phyloP scores from a whole-genome alignment of 2,888 invertebrate species.

The Watsonalla binaria region DNA sequence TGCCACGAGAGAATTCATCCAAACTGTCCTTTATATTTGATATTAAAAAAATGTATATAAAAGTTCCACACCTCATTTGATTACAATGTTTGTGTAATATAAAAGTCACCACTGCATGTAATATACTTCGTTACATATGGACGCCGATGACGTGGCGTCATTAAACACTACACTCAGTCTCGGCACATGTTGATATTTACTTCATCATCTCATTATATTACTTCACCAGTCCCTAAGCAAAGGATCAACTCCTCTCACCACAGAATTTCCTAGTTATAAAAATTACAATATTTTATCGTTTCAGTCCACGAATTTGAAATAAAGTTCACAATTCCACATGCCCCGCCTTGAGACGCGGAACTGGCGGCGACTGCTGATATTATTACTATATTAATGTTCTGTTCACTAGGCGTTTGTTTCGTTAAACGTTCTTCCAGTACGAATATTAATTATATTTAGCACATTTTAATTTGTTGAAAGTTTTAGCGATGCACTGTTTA shows the following conservation, averaged over 20 bases:
- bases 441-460: slow-evolving; percentile 63
- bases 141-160: slow-evolving; percentile 49
- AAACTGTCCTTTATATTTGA: slow-evolving; percentile 55
- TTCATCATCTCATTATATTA: slow-evolving; percentile 34
- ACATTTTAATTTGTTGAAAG: slow-evolving; percentile 76
- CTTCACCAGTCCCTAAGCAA: slow-evolving; percentile 63
- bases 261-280: slow-evolving; percentile 75
- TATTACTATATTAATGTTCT: slow-evolving; percentile 60
- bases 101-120: slow-evolving; percentile 62
- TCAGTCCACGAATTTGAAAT: slow-evolving; percentile 77
- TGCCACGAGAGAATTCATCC: slow-evolving; percentile 73
- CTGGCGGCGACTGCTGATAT: slow-evolving; percentile 52
- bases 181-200: slow-evolving; percentile 51
- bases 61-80: slow-evolving; percentile 70
- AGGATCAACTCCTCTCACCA: slow-evolving; percentile 76
- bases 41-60: slow-evolving; percentile 73
- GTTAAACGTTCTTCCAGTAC: slow-evolving; percentile 73
- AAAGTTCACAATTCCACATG: slow-evolving; percentile 74
- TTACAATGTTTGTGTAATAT: slow-evolving; percentile 67
- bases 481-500: slow-evolving; percentile 75
- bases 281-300: slow-evolving; percentile 72
- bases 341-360: slow-evolving; percentile 42
- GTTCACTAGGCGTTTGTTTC: slow-evolving; percentile 74
- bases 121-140: slow-evolving; percentile 36
- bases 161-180: slow-evolving; percentile 57